Conservation (phyloP, 2,888 invertebrate genomes). For the Sarcophaga carnaria region DNA sequence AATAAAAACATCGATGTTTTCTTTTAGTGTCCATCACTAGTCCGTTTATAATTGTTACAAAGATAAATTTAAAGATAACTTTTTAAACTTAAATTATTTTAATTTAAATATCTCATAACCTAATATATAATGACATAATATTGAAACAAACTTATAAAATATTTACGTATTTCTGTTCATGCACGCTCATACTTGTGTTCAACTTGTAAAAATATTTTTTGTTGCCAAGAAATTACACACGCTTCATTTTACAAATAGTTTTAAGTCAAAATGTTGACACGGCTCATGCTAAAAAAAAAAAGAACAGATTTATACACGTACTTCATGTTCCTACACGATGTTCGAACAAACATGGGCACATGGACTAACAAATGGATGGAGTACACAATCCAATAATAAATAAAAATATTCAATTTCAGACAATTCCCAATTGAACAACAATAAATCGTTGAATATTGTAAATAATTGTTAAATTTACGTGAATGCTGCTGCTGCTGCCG, state of each 20-base stretch:
- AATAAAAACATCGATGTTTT: too few species aligned
- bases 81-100: too few species aligned
- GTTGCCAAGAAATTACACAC: slow-evolving; percentile 46
- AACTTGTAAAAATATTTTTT: slow-evolving; percentile 43
- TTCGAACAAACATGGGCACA: slow-evolving; percentile 14
- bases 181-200: background rate
- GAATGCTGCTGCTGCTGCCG: background rate
- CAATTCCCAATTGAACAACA: background rate
- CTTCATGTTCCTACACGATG: slow-evolving; percentile 23
- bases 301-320: slow-evolving; percentile 50
- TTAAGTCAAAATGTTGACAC: slow-evolving; percentile 39
- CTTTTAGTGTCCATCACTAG: too few species aligned
- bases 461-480: slow-evolving; percentile 52
- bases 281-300: slow-evolving; percentile 22
- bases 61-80: too few species aligned
- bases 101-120: too few species aligned
- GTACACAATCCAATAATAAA: background rate
- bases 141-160: background rate
- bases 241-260: slow-evolving; percentile 44
- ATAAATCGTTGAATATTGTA: background rate
- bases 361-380: background rate
- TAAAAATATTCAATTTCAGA: background rate
- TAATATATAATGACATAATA: too few species aligned
- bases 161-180: background rate
- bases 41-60: too few species aligned